phyloP scores from a whole-genome alignment of 2,113 vertebrate genomes.

The Bubo bubo region DNA sequence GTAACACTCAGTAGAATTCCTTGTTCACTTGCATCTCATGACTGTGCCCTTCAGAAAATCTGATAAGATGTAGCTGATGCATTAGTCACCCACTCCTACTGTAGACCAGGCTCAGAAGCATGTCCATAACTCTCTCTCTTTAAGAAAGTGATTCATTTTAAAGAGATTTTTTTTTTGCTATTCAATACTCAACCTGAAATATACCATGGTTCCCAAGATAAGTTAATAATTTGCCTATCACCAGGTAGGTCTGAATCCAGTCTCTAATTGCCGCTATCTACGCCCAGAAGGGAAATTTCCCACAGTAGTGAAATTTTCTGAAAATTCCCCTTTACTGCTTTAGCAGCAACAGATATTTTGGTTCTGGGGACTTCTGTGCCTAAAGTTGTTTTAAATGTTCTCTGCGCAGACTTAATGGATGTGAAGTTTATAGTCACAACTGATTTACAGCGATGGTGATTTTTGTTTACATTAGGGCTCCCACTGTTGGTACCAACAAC shows the following conservation, averaged over 20 bases:
- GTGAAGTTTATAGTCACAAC: not conserved
- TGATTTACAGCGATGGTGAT: not conserved
- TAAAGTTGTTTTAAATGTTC: not conserved
- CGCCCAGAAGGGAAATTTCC: conserved; percentile 26
- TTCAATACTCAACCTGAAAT: conserved; percentile 25
- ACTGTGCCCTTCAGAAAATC: not conserved
- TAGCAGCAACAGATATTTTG: not conserved
- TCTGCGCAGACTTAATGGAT: not conserved
- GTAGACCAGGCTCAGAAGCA: not conserved
- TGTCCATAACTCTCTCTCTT: not conserved
- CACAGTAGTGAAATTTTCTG: not conserved
- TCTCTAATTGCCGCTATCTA: not conserved
- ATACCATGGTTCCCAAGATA: not conserved
- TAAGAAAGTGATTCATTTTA: conserved; percentile 18
- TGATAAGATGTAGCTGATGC: not conserved
- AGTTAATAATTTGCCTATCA: conserved; percentile 20
- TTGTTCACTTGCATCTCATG: not conserved
- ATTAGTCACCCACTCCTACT: conserved; percentile 16
- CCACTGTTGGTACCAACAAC: not conserved
- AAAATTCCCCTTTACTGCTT: conserved; percentile 28
- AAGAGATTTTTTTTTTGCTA: not conserved
- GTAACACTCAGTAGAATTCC: not conserved
- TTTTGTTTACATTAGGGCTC: not conserved
- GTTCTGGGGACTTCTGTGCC: not conserved
- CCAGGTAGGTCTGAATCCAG: not conserved